Conservation (phyloP, 2,888 invertebrate species). For the Ormia ochracea region DNA sequence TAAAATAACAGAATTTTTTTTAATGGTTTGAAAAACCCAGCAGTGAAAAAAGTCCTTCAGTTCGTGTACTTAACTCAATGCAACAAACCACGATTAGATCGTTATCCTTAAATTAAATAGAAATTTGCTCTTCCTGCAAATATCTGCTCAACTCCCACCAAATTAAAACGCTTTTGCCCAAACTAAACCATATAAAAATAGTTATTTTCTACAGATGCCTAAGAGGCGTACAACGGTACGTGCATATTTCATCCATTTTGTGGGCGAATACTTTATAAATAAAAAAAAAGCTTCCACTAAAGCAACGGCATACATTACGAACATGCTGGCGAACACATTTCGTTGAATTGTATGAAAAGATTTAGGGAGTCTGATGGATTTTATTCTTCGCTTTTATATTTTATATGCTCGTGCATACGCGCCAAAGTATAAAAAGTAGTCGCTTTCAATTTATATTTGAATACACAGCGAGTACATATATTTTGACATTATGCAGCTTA, state of each 20-base stretch:
- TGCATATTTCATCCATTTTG: background rate
- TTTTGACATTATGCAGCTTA: constrained; percentile 43
- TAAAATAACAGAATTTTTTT: too few species aligned
- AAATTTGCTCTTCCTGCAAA: too few species aligned
- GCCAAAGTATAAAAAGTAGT: constrained; percentile 33
- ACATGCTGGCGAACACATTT: background rate
- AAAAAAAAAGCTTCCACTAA: background rate
- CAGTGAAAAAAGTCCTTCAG: too few species aligned
- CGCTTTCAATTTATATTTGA: background rate
- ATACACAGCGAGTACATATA: background rate
- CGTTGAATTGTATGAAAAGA: constrained; percentile 26
- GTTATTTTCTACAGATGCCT: background rate
- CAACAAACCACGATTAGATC: too few species aligned
- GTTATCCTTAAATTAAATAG: too few species aligned
- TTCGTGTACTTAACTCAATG: too few species aligned
- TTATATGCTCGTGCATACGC: too few species aligned
- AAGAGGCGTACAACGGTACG: background rate
- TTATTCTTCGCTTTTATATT: background rate
- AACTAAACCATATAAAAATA: background rate
- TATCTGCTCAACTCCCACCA: too few species aligned
- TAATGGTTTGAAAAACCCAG: too few species aligned
- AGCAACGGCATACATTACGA: constrained; percentile 2
- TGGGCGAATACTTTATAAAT: background rate
- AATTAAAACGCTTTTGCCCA: background rate
- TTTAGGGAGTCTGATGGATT: constrained; percentile 36